phyloP scores from a whole-genome alignment of 2,888 invertebrate species.

The Keiferia lycopersicella region DNA sequence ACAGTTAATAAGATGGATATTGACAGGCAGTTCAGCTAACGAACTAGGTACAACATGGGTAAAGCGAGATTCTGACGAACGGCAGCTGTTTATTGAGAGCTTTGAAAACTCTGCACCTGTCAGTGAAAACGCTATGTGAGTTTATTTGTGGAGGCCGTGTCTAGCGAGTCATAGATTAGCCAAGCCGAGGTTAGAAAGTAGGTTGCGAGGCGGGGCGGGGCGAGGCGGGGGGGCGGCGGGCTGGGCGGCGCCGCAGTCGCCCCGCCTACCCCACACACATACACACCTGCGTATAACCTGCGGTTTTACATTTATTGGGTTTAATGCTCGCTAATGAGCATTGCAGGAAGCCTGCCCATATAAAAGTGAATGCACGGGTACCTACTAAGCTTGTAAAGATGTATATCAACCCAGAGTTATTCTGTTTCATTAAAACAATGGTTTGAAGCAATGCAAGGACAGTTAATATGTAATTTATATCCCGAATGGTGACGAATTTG shows the following conservation, averaged over 20 bases:
- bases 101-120: too few relatives aligned
- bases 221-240: background rate
- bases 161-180: background rate
- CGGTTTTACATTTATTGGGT: slow-evolving; percentile 24
- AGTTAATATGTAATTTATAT: too few relatives aligned
- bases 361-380: background rate
- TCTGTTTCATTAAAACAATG: too few relatives aligned
- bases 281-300: slow-evolving; percentile 29
- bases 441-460: too few relatives aligned
- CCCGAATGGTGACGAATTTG: too few relatives aligned
- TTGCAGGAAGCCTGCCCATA: background rate
- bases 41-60: too few relatives aligned
- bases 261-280: slow-evolving; percentile 37
- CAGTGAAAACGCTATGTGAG: too few relatives aligned
- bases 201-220: slow-evolving; percentile 14
- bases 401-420: too few relatives aligned
- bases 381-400: background rate
- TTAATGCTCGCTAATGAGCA: slow-evolving; percentile 5
- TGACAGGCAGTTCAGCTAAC: too few relatives aligned
- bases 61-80: too few relatives aligned
- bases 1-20: too few relatives aligned
- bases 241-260: slow-evolving; percentile 38
- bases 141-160: background rate
- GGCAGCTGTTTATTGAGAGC: too few relatives aligned
- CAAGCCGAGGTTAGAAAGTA: slow-evolving; percentile 12